A percentile compares a stretch with the other conserved stretches of the same genome.
phyloP scores from a whole-genome alignment of 2,888 invertebrate genomes.

The Lasioglossum marginatum region DNA sequence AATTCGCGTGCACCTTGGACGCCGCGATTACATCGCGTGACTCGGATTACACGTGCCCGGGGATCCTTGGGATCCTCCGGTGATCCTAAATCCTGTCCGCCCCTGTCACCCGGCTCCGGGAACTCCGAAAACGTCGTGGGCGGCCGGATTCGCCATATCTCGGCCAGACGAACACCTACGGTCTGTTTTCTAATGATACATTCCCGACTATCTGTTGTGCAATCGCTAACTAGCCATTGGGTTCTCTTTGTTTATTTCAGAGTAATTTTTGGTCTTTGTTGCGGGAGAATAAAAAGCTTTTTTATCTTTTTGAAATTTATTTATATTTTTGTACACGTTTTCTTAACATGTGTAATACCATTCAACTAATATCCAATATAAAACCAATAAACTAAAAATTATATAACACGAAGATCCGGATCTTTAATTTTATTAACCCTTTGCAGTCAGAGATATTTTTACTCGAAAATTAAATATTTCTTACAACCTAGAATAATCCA shows the following conservation, averaged over 20 bases:
- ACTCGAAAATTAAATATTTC: too few species aligned
- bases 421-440: too few species aligned
- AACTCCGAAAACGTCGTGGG: constrained; percentile 70
- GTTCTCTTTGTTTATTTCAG: background rate
- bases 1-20: constrained; percentile 53
- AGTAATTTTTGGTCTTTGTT: background rate
- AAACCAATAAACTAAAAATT: too few species aligned
- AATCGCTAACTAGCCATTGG: background rate
- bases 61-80: constrained; percentile 36
- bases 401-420: too few species aligned
- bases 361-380: too few species aligned
- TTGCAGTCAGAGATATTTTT: too few species aligned
- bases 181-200: background rate
- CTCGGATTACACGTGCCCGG: constrained; percentile 67
- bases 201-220: background rate
- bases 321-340: background rate
- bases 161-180: constrained; percentile 24
- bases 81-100: constrained; percentile 68
- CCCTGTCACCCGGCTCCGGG: constrained; percentile 66
- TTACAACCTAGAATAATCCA: too few species aligned
- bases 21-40: constrained; percentile 67
- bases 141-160: constrained; percentile 59
- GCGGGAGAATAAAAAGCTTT: background rate
- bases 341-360: too few species aligned
- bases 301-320: background rate